Evolutionary conservation across 2,113 vertebrate species (phyloP), one percentile per base, ranked within the genome.

Genomic region (Calypte anna): DNA sequence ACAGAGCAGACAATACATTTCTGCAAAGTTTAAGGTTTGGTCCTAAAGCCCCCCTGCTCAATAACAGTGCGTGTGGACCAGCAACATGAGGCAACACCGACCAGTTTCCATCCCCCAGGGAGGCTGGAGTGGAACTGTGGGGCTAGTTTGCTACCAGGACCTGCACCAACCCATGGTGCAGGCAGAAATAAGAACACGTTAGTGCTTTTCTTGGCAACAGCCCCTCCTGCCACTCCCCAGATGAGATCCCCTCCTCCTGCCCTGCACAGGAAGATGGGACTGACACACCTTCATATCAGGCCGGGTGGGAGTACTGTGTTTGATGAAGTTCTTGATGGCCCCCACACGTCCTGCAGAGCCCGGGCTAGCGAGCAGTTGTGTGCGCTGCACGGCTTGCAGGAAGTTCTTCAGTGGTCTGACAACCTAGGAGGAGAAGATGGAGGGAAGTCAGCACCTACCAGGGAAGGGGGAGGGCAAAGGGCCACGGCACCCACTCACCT

Each of bases 341-440:
- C 88, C 90, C 16, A 76, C 93, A 6, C 96, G 98, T 8, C 98
- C 97, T 1, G 97, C 16, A 2, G 98, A 97, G 30, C 90, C 97
- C 0, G 99, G 98, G 20, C 98, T 98, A 94, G 97, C 97, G 14
- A 99, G 97, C 85, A 99, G 94, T 93, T 99, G 98, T 96, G 98
- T 99, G 96, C 97, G 98, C 88, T 99, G 99, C 80, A 99, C 98
- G 0, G 99, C 99, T 91, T 99, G 99, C 50, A 99, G 96, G 89
- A 99, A 99, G 54, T 98, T 98, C 54, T 93, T 98, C 97, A 99
- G 58, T 0, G 99, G 99, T 58, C 88, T 98, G 2, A 98, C 96
- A 25, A 98, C 98, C 99, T 99, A 59, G 5, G 7, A 22, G 13
- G 66, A 75, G 27, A 79, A 15, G 10, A 17, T 0, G 8, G 43